Evolutionary conservation across 2,113 vertebrate species (phyloP).

Genomic region (Anarrhichthys ocellatus): DNA sequence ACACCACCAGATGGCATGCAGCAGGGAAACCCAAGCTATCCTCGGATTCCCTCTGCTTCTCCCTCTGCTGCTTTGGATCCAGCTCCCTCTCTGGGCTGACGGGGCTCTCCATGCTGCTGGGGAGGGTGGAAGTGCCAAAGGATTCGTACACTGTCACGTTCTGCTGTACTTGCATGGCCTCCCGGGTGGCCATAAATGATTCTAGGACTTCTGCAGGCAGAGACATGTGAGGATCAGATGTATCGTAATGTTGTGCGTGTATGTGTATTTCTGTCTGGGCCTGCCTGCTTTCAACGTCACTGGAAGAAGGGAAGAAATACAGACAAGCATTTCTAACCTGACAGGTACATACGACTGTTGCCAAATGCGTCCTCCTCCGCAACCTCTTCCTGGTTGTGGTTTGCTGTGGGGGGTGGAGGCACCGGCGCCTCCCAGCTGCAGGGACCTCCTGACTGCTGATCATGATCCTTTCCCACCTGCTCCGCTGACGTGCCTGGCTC

Average conservation of each 20-base stretch:
- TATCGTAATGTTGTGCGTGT: neutral
- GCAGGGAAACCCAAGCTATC: conserved; percentile 80
- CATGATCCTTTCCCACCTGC: conserved; percentile 63
- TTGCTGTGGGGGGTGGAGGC: conserved; percentile 59
- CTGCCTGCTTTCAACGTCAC: neutral
- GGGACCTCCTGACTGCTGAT: conserved; percentile 58
- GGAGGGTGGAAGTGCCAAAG: conserved; percentile 84
- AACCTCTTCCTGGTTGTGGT: conserved; percentile 84
- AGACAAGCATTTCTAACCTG: conserved; percentile 75
- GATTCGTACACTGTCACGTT: conserved; percentile 87
- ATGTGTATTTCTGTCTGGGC: neutral
- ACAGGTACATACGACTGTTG: conserved; percentile 84
- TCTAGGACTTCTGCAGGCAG: conserved; percentile 82
- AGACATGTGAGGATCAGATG: conserved; percentile 17
- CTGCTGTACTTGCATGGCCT: conserved; percentile 86
- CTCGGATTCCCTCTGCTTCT: conserved; percentile 64
- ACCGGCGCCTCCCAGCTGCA: conserved; percentile 71
- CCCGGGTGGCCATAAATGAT: conserved; percentile 85
- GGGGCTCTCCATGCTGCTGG: conserved; percentile 81
- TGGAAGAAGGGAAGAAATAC: neutral
- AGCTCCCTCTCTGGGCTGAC: conserved; percentile 77
- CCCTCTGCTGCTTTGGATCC: conserved; percentile 67
- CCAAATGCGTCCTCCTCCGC: conserved; percentile 79
- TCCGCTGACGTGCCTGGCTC: conserved; percentile 68
- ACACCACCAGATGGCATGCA: conserved; percentile 83